phyloP scores from a whole-genome alignment of 2,113 vertebrate genomes.

The Podarcis raffonei region DNA sequence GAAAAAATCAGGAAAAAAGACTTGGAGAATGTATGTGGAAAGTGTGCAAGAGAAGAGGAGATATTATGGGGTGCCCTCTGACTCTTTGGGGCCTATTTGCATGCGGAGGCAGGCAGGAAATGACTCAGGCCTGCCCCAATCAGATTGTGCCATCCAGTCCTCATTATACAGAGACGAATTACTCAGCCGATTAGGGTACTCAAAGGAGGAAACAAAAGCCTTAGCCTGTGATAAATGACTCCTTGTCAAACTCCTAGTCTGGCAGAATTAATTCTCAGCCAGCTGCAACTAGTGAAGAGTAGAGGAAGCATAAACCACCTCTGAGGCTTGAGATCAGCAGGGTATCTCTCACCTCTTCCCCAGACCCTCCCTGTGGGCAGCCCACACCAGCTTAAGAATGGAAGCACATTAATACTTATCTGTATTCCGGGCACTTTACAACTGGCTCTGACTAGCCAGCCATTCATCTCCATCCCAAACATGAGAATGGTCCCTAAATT shows the following conservation, averaged over 20 bases:
- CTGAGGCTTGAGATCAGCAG: not conserved
- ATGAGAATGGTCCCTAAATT: not conserved
- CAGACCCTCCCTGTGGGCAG: not conserved
- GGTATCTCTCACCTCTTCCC: not conserved
- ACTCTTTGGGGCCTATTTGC: not conserved
- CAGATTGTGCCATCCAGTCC: slow-evolving; percentile 10
- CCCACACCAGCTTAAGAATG: not conserved
- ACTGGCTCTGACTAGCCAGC: not conserved
- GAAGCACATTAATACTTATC: not conserved
- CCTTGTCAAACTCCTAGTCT: slow-evolving; percentile 29
- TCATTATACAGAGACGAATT: slow-evolving; percentile 36
- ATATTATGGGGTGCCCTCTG: not conserved
- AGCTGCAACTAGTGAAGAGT: not conserved
- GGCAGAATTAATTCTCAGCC: slow-evolving; percentile 31
- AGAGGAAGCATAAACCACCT: not conserved
- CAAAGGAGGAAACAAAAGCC: slow-evolving; percentile 11
- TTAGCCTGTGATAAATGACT: slow-evolving; percentile 26
- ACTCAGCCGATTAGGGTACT: slow-evolving; percentile 5
- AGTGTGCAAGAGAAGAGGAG: not conserved
- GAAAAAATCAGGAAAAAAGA: not conserved
- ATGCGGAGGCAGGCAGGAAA: not conserved
- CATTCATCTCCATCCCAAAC: not conserved
- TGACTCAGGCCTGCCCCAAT: slow-evolving; percentile 1
- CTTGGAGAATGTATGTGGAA: not conserved
- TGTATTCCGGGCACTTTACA: not conserved